Conservation (phyloP, 23 tunicate genomes). For the Clavelina lepadiformis region DNA sequence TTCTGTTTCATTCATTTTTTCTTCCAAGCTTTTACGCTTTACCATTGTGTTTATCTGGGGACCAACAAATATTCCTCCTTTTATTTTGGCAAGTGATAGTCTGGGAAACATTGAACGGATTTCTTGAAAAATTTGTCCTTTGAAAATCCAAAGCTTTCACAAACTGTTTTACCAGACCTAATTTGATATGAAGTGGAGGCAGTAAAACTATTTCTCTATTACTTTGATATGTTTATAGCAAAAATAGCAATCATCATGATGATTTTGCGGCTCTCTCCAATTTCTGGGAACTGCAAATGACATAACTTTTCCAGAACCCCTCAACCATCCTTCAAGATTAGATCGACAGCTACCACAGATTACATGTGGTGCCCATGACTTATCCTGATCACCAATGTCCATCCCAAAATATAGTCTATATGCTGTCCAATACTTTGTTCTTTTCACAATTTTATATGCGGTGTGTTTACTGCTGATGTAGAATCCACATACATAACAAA, state of each 20-base stretch:
- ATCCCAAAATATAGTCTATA: slow-evolving; percentile 23
- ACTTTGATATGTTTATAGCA: slow-evolving; percentile 7
- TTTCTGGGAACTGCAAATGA: slow-evolving; percentile 22
- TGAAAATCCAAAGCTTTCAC: too few species aligned
- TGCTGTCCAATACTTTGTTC: slow-evolving; percentile 20
- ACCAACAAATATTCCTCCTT: too few species aligned
- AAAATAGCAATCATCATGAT: slow-evolving; percentile 18
- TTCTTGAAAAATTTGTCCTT: too few species aligned
- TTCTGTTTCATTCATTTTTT: too few species aligned
- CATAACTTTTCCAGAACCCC: slow-evolving; percentile 16
- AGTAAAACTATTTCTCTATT: too few species aligned
- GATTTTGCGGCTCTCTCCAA: slow-evolving; percentile 21
- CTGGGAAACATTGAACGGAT: too few species aligned
- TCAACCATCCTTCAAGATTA: slow-evolving; percentile 10
- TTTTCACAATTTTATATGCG: slow-evolving; percentile 12
- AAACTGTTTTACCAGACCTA: too few species aligned
- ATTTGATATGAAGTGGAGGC: too few species aligned
- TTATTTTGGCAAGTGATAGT: slow-evolving; percentile 19
- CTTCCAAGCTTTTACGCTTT: too few species aligned
- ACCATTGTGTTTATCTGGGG: too few species aligned
- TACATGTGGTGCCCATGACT: slow-evolving; percentile 18
- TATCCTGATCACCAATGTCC: slow-evolving; percentile 19
- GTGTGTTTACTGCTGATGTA: slow-evolving; percentile 18
- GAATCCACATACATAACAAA: slow-evolving; percentile 7
- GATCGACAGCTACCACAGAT: slow-evolving; percentile 21